Base-by-base conservation (phyloP, 35 echinoderm and acorn worm species). In the Amphiura filiformis region DNA sequence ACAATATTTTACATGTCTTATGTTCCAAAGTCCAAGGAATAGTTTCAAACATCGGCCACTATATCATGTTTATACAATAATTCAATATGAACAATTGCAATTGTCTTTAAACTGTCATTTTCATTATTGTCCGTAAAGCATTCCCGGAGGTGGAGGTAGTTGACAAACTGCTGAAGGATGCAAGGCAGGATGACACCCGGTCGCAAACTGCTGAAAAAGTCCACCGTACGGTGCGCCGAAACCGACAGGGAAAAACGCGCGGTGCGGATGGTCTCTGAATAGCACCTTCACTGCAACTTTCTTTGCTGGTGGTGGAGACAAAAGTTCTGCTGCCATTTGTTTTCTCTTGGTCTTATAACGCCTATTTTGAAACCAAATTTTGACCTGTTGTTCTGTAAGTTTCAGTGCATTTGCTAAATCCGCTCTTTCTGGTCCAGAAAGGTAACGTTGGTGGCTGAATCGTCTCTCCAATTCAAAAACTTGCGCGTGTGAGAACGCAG, bases 301-400 rank as follows among this genome's bases (percentile, higher is more conserved):
- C 85, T 99, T 99, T 13, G 96, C 96, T 1, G 93, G 87, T 23
- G 85, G 70, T 9, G 96, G 93, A 1, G 96, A 86, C 90, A 94
- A 90, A 77, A 95, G 88, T 40, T 99, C 93, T 0, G 80, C 93
- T 12, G 93, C 93, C 82, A 94, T 91, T 86, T 99, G 96, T 76
- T 94, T 94, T 78, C 96, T 86, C 76, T 99, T 99, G 1, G 96
- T 99, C 88, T 99, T 99, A 76, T 99, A 99, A 18, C 96, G 82
- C 26, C 96, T 87, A 79, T 99, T 99, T 70, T 99, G 96, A 80
- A 99, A 99, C 96, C 96, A 99, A 37, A 99, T 99, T 88, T 99
- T 99, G 31, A 99, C 93, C 57, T 99, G 96, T 76, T 98, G 96
- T 57, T 94, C 93, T 1, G 96, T 99, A 65, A 99, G 93, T 88